Percentiles rank a stretch among this genome's conserved stretches.
Conservation (phyloP, 2,113 vertebrate genomes). For the Oxygymnocypris stewartii region DNA sequence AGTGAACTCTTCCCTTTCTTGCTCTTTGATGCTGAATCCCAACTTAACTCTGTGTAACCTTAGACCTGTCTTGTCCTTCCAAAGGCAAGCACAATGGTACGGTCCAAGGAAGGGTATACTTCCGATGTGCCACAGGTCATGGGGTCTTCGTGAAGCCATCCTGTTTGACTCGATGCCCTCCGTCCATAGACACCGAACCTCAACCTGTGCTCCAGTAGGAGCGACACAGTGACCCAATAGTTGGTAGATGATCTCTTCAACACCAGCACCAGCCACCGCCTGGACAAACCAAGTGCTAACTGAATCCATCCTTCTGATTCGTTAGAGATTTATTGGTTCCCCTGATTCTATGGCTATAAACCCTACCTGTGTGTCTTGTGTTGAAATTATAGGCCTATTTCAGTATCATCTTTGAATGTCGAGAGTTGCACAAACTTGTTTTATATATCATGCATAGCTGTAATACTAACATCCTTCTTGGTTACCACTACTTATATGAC, state of each 20-base stretch:
- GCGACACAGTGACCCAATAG: background rate
- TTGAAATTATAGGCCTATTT: slow-evolving; percentile 16
- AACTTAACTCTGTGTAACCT: background rate
- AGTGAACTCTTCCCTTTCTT: slow-evolving; percentile 55
- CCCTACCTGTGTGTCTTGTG: slow-evolving; percentile 23
- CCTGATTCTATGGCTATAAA: background rate
- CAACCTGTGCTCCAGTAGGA: slow-evolving; percentile 70
- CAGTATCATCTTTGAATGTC: slow-evolving; percentile 48
- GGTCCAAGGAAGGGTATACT: slow-evolving; percentile 82
- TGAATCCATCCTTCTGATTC: slow-evolving; percentile 11
- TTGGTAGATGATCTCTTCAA: slow-evolving; percentile 7
- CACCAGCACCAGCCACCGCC: slow-evolving; percentile 15
- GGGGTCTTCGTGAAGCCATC: slow-evolving; percentile 82
- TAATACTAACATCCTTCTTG: slow-evolving; percentile 34
- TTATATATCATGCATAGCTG: slow-evolving; percentile 27
- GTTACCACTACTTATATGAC: slow-evolving; percentile 36
- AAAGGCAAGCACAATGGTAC: slow-evolving; percentile 84
- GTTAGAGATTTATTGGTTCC: background rate
- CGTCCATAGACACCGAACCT: slow-evolving; percentile 65
- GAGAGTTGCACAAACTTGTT: slow-evolving; percentile 49
- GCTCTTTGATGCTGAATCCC: background rate
- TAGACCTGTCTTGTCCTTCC: slow-evolving; percentile 35
- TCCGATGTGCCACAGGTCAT: slow-evolving; percentile 80
- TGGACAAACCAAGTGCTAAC: slow-evolving; percentile 14
- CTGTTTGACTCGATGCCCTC: slow-evolving; percentile 76